phyloP scores from a whole-genome alignment of 2,888 invertebrate species.

The Meloe dianella region DNA sequence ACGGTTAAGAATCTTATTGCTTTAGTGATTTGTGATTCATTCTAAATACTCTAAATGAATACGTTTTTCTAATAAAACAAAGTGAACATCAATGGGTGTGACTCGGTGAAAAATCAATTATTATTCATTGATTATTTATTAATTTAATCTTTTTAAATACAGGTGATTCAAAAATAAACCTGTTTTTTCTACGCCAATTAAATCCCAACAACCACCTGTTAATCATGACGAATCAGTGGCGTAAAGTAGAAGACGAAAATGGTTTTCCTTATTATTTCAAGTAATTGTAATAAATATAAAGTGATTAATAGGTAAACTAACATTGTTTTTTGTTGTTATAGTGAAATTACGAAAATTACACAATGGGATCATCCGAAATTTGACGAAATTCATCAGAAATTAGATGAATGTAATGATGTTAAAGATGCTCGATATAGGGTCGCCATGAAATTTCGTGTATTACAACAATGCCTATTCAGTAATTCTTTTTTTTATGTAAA shows the following conservation, averaged over 20 bases:
- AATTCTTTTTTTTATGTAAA: constrained; percentile 44
- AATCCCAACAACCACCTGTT: constrained; percentile 17
- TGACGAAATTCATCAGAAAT: constrained; percentile 62
- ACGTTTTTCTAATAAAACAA: background rate
- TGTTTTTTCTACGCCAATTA: background rate
- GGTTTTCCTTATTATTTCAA: constrained; percentile 67
- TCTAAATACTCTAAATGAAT: background rate
- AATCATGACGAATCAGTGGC: constrained; percentile 56
- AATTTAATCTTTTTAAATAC: background rate
- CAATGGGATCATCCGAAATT: constrained; percentile 69
- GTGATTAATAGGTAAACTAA: too few species aligned
- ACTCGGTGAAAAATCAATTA: background rate
- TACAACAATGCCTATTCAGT: constrained; percentile 73
- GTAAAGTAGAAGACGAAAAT: constrained; percentile 66
- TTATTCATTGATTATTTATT: too few species aligned
- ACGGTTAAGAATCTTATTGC: constrained; percentile 5
- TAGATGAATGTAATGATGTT: constrained; percentile 71
- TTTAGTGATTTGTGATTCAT: constrained; percentile 8
- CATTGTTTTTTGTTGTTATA: constrained; percentile 57
- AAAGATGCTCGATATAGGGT: constrained; percentile 79
- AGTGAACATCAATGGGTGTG: background rate
- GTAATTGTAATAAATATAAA: too few species aligned
- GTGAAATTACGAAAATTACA: constrained; percentile 61
- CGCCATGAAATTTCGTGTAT: constrained; percentile 72
- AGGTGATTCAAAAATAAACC: background rate